phyloP scores from a whole-genome alignment of 2,888 invertebrate genomes.

The Torymus texanus region DNA sequence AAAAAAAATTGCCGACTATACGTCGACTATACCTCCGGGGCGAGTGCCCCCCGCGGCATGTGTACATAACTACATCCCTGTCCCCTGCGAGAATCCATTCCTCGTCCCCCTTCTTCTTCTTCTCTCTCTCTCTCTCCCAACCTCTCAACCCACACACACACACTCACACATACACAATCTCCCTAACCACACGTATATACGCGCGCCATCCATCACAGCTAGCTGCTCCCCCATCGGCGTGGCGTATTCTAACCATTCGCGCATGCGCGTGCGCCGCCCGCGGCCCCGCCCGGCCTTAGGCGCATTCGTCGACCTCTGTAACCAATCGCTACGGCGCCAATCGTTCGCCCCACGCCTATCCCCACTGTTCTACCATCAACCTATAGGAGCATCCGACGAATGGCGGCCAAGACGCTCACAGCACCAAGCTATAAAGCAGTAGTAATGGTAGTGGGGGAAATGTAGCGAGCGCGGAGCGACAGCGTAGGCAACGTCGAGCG shows the following conservation, averaged over 20 bases:
- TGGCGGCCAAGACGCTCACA: background rate
- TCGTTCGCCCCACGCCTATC: constrained; percentile 12
- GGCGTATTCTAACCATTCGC: too few relatives aligned
- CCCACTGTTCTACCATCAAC: background rate
- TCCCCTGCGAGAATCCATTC: constrained; percentile 39
- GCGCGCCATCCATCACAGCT: too few relatives aligned
- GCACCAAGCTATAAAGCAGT: too few relatives aligned
- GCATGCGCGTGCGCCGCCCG: background rate
- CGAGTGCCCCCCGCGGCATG: constrained; percentile 3
- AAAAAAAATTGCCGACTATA: too few relatives aligned
- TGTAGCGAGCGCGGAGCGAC: background rate
- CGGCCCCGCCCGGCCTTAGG: constrained; percentile 39
- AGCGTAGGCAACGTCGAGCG: background rate
- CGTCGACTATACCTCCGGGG: too few relatives aligned
- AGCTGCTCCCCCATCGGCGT: background rate
- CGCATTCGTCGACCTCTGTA: constrained; percentile 31
- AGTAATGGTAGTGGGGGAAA: constrained; percentile 9
- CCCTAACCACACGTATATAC: background rate
- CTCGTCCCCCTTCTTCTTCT: constrained; percentile 36
- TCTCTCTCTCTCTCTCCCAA: constrained; percentile 6
- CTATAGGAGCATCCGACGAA: background rate
- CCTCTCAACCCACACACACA: background rate
- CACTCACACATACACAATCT: background rate
- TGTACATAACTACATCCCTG: constrained; percentile 50
- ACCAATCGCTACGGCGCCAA: constrained; percentile 54